These are phyloP conservation scores for Avahi laniger DNA, from an alignment of 2,797 vertebrate species.

Conservation along the genomic window DNA sequence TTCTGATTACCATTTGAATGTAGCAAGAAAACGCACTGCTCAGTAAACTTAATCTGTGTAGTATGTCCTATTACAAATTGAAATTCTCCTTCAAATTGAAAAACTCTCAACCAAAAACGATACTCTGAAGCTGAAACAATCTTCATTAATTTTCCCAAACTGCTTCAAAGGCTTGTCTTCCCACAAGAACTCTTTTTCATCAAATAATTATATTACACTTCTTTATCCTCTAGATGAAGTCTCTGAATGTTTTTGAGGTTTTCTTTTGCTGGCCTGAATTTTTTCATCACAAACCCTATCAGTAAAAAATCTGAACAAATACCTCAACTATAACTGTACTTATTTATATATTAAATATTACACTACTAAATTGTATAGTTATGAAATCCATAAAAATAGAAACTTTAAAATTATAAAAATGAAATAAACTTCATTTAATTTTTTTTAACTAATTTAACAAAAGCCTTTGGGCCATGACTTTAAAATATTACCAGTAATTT, in stretches of 20 bases:
- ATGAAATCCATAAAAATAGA: neutral
- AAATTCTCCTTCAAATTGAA: neutral
- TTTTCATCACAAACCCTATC: neutral
- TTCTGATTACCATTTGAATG: neutral
- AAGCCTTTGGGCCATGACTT: neutral
- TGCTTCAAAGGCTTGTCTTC: slow-evolving; percentile 12
- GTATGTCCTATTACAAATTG: neutral
- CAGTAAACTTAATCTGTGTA: neutral
- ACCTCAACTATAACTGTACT: neutral
- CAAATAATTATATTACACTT: neutral
- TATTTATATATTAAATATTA: neutral
- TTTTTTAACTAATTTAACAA: slow-evolving; percentile 6
- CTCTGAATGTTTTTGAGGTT: neutral
- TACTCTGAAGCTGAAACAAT: slow-evolving; percentile 4
- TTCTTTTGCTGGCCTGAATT: too few species aligned
- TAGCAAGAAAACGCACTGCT: neutral
- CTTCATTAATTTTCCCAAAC: slow-evolving; percentile 4
- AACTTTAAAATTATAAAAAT: neutral
- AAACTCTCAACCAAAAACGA: neutral
- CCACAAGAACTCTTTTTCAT: neutral
- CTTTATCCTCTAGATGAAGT: slow-evolving; percentile 6
- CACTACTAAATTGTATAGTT: neutral
- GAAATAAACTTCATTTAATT: neutral
- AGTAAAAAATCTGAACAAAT: slow-evolving; percentile 8
- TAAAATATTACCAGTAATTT: neutral